Conservation (phyloP, 30 jellyfish, hydroid and myxozoan species). For the Hydractinia symbiolongicarpus region DNA sequence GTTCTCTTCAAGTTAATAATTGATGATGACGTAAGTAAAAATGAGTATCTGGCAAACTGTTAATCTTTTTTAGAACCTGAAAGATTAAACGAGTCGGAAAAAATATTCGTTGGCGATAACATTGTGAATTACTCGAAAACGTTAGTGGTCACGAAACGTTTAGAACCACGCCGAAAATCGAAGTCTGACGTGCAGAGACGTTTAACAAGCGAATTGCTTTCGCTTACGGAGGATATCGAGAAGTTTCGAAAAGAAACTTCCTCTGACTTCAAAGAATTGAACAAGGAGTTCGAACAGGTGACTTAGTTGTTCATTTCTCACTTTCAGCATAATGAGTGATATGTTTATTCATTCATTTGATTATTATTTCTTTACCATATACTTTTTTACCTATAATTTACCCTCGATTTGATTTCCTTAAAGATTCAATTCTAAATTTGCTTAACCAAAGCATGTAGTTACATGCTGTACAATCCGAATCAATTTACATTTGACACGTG, state of each 20-base stretch:
- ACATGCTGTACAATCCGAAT: too few species aligned
- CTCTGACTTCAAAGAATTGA: neutral
- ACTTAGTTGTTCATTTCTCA: neutral
- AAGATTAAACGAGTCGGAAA: neutral
- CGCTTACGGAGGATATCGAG: constrained; percentile 4
- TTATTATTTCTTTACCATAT: too few species aligned
- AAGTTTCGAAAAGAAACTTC: constrained; percentile 1
- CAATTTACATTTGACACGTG: too few species aligned
- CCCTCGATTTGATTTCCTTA: too few species aligned
- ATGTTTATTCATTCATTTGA: too few species aligned
- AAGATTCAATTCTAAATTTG: too few species aligned
- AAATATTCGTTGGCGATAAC: constrained; percentile 5
- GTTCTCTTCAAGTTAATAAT: too few species aligned
- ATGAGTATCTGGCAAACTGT: too few species aligned
- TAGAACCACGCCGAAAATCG: neutral
- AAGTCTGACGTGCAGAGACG: neutral
- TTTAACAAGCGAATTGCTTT: neutral
- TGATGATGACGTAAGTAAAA: too few species aligned
- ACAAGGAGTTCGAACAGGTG: constrained; percentile 16
- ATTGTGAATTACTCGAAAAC: constrained; percentile 5
- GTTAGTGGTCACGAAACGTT: neutral
- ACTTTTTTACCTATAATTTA: too few species aligned
- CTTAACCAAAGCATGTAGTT: too few species aligned
- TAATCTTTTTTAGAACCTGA: neutral
- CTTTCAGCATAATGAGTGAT: too few species aligned